phyloP scores from a whole-genome alignment of 2,797 vertebrate species.

The Neoniphon sammara region DNA sequence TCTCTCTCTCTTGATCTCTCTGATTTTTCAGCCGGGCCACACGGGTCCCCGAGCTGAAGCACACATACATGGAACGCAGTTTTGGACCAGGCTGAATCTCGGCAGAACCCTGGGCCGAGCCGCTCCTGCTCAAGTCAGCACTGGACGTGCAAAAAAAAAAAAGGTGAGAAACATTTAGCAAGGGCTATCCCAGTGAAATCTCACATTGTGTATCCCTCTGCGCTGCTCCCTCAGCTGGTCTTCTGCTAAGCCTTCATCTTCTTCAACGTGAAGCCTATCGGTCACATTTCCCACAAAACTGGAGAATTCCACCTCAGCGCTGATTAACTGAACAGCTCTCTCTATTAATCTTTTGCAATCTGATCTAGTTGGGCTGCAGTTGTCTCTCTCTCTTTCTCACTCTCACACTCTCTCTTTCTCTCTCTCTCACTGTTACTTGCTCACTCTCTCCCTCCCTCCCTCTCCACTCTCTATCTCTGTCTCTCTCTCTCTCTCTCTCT shows the following conservation, averaged over 20 bases:
- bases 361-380: conserved; percentile 78
- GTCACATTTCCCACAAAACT: conserved; percentile 62
- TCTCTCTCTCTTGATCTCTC: conserved; percentile 30
- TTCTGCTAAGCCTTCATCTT: conserved; percentile 55
- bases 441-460: conserved; percentile 43
- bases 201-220: conserved; percentile 66
- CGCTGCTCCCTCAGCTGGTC: conserved; percentile 52
- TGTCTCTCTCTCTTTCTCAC: conserved; percentile 60
- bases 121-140: conserved; percentile 22
- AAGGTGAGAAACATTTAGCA: conserved; percentile 39
- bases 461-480: conserved; percentile 46
- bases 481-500: conserved; percentile 41
- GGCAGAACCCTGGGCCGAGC: conserved; percentile 40
- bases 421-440: conserved; percentile 46
- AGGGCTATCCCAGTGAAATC: conserved; percentile 64
- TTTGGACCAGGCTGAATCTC: conserved; percentile 17
- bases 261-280: conserved; percentile 43
- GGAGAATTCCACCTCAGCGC: conserved; percentile 54
- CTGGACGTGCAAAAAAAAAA: conserved; percentile 34
- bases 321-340: conserved; percentile 70
- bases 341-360: conserved; percentile 80
- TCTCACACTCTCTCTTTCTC: conserved; percentile 43
- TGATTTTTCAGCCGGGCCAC: conserved; percentile 7
- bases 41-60: too few relatives aligned
- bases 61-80: too few relatives aligned